Percentiles rank a stretch among this genome's conserved stretches.
These are phyloP conservation scores for Aspiorhynchus laticeps DNA, from an alignment of 2,113 vertebrate species.

Conservation along the genomic window DNA sequence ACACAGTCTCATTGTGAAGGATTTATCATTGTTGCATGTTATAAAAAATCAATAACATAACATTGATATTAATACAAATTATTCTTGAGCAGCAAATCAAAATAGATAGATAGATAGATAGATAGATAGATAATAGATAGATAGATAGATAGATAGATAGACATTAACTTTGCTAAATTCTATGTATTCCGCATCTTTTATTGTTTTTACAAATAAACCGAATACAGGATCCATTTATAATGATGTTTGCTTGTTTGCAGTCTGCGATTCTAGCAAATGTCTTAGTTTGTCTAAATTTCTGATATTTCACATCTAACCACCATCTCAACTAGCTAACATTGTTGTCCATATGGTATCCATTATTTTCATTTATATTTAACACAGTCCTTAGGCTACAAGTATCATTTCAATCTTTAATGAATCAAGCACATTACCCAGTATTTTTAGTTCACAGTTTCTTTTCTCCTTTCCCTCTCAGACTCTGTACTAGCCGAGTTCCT, in stretches of 20 bases:
- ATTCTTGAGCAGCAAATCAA: too few relatives aligned
- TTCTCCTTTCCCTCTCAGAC: not conserved
- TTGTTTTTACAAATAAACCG: too few relatives aligned
- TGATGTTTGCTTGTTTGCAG: not conserved
- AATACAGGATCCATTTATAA: not conserved
- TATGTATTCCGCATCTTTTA: too few relatives aligned
- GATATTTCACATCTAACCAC: not conserved
- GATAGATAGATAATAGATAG: too few relatives aligned
- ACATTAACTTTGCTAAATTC: too few relatives aligned
- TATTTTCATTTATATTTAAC: conserved; percentile 13
- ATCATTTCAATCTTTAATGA: conserved; percentile 2
- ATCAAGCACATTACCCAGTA: not conserved
- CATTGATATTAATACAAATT: too few relatives aligned
- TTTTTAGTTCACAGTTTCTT: not conserved
- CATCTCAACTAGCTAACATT: not conserved
- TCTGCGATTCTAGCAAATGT: not conserved
- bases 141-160: too few relatives aligned
- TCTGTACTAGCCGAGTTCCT: not conserved
- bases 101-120: too few relatives aligned
- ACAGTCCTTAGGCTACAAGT: not conserved
- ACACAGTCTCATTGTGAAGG: too few relatives aligned
- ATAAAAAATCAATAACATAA: too few relatives aligned
- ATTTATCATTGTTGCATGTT: too few relatives aligned
- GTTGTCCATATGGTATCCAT: not conserved
- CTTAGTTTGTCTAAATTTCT: not conserved